Percentiles rank a stretch among this genome's conserved stretches.
These are phyloP conservation scores for Mystacides longicornis DNA, from an alignment of 2,888 invertebrate genomes.

Conservation along the genomic window DNA sequence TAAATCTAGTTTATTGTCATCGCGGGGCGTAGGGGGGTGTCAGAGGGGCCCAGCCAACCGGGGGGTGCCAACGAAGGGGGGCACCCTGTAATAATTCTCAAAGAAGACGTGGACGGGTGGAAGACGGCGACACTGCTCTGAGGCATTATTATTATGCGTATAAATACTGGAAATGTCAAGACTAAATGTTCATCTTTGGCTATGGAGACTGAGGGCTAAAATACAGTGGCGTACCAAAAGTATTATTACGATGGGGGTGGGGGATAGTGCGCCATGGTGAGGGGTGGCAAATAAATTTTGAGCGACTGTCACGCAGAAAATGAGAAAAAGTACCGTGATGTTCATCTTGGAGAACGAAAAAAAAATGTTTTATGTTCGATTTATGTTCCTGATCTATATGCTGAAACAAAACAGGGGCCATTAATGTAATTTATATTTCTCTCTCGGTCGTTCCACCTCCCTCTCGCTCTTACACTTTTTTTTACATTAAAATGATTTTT, in stretches of 20 bases:
- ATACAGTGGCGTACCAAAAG: conserved; percentile 14
- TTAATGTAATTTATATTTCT: conserved; percentile 1
- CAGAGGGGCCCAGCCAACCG: conserved; percentile 25
- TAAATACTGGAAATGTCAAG: conserved; percentile 59
- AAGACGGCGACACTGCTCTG: conserved; percentile 38
- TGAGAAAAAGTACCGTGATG: conserved; percentile 3
- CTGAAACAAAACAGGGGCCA: conserved; percentile 2
- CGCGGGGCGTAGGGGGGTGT: conserved; percentile 31
- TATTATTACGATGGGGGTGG: background rate
- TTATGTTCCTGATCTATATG: conserved; percentile 1
- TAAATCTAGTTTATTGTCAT: conserved; percentile 27
- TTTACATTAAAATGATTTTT: background rate
- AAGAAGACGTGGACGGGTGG: conserved; percentile 37
- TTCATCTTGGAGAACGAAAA: background rate
- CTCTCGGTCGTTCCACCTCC: background rate
- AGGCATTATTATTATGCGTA: conserved; percentile 60
- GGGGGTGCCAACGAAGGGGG: conserved; percentile 34
- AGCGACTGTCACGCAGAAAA: conserved; percentile 12
- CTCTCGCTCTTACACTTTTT: background rate
- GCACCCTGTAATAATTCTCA: conserved; percentile 43
- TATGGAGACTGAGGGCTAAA: conserved; percentile 23
- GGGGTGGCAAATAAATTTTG: conserved; percentile 14
- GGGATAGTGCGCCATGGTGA: background rate
- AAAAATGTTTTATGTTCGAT: conserved; percentile 4
- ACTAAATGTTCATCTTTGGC: conserved; percentile 49